These are phyloP conservation scores for Halcyon badia DNA, from an alignment of 2,797 vertebrate genomes.

Conservation along the genomic window DNA sequence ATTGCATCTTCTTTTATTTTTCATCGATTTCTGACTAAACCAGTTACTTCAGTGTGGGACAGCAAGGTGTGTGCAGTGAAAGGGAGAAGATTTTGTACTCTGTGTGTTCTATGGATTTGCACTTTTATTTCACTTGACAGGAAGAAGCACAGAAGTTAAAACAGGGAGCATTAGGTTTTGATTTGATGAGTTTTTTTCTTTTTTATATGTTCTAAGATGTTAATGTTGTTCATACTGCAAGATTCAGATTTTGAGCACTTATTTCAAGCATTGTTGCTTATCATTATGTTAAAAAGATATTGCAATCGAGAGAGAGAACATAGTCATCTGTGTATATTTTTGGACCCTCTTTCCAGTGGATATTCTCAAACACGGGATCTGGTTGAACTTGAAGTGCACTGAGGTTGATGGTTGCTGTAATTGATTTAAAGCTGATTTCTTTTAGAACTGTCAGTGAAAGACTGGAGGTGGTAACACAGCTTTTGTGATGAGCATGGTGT, in stretches of 20 bases:
- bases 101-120: not conserved
- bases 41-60: not conserved
- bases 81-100: not conserved
- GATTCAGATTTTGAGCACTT: conserved; percentile 1
- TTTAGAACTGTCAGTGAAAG: not conserved
- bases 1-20: not conserved
- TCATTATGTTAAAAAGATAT: conserved; percentile 8
- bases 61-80: not conserved
- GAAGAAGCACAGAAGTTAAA: not conserved
- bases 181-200: not conserved
- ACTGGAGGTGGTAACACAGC: not conserved
- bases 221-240: not conserved
- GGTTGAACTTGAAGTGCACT: not conserved
- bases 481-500: not conserved
- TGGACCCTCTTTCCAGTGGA: not conserved
- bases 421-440: conserved; percentile 55
- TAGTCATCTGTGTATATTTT: not conserved
- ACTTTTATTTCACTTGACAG: not conserved
- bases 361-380: conserved; percentile 34
- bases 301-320: not conserved
- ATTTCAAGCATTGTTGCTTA: conserved; percentile 34
- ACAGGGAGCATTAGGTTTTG: not conserved
- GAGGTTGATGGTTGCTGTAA: conserved; percentile 31
- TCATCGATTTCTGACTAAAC: not conserved
- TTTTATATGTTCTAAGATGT: conserved; percentile 7